These are phyloP conservation scores for Zoanthus sansibaricus DNA, from an alignment of 92 coral and sea anemone species.

Conservation along the genomic window DNA sequence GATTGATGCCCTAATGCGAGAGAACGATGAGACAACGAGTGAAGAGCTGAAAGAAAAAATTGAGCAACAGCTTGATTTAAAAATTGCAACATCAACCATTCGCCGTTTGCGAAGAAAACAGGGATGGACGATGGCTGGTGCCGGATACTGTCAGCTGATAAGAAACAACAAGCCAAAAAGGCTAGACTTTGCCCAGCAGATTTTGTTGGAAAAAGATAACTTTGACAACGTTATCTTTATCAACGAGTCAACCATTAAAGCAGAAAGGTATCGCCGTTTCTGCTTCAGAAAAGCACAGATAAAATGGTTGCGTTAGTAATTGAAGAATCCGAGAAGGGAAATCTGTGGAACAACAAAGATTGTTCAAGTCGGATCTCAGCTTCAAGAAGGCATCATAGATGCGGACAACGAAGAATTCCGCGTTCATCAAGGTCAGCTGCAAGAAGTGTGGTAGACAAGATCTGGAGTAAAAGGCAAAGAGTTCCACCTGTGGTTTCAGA, in stretches of 20 bases:
- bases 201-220: background rate
- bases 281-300: background rate
- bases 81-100: background rate
- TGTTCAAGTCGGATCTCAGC: too few species aligned
- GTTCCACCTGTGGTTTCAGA: too few species aligned
- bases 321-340: too few species aligned
- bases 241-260: background rate
- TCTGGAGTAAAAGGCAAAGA: too few species aligned
- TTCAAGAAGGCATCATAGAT: too few species aligned
- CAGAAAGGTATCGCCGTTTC: background rate
- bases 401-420: too few species aligned
- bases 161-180: background rate
- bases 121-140: slow-evolving; percentile 19
- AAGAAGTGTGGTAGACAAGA: too few species aligned
- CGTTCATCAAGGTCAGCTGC: too few species aligned
- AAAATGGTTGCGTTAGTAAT: too few species aligned
- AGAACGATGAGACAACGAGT: background rate
- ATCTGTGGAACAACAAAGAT: too few species aligned
- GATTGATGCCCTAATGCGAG: background rate
- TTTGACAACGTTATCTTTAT: background rate
- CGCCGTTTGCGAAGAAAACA: background rate
- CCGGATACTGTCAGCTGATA: background rate
- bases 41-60: background rate
- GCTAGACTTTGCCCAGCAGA: slow-evolving; percentile 2
- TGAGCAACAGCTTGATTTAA: background rate